Evolutionary conservation across 2,113 vertebrate species (phyloP).

Genomic region (Sakesphorus luctuosus): DNA sequence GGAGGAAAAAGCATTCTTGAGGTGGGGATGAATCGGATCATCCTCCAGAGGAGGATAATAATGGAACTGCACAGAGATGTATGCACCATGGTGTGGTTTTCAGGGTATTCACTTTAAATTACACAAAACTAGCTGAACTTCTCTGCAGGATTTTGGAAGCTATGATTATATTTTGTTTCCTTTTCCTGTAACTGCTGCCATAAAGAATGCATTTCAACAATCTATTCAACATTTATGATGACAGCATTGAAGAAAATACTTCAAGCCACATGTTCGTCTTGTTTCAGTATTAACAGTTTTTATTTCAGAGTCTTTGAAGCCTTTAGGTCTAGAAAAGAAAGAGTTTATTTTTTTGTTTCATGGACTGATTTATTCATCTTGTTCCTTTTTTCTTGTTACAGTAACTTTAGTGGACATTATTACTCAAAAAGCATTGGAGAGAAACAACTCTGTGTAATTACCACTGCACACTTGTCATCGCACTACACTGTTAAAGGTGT

Average conservation of each 20-base stretch:
- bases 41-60: not conserved
- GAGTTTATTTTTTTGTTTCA: slow-evolving; percentile 44
- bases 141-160: slow-evolving; percentile 37
- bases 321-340: slow-evolving; percentile 13
- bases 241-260: slow-evolving; percentile 19
- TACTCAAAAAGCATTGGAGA: not conserved
- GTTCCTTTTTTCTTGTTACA: slow-evolving; percentile 32
- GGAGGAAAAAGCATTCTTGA: slow-evolving; percentile 14
- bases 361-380: not conserved
- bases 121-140: not conserved
- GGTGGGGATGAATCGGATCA: not conserved
- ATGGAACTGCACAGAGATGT: not conserved
- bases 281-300: slow-evolving; percentile 40
- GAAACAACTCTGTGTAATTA: slow-evolving; percentile 2
- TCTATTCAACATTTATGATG: slow-evolving; percentile 11
- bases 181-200: slow-evolving; percentile 1
- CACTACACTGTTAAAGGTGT: not conserved
- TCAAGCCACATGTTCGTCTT: slow-evolving; percentile 18
- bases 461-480: not conserved
- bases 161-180: slow-evolving; percentile 38
- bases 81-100: slow-evolving; percentile 9
- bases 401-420: slow-evolving; percentile 6
- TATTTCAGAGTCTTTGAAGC: slow-evolving; percentile 32
- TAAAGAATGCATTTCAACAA: slow-evolving; percentile 24
- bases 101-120: slow-evolving; percentile 16